Conservation (phyloP, 2,797 vertebrate genomes). For the Limnodromus scolopaceus region DNA sequence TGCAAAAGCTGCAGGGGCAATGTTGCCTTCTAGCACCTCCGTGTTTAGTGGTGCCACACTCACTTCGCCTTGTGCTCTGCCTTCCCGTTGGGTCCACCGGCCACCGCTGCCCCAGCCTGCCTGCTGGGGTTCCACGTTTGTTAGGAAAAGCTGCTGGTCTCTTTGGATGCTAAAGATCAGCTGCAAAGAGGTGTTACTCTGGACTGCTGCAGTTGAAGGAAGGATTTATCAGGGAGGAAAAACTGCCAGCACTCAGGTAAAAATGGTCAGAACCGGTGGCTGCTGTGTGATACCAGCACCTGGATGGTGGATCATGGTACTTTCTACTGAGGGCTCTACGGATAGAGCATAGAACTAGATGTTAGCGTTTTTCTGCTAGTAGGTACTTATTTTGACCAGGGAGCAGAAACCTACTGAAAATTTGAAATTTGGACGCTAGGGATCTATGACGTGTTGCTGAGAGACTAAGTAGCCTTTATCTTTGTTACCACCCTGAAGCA, state of each 20-base stretch:
- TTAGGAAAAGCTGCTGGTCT: neutral
- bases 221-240: neutral
- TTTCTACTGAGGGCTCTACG: neutral
- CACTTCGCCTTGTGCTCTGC: neutral
- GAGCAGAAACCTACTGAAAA: neutral
- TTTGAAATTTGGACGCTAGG: neutral
- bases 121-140: neutral
- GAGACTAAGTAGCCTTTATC: neutral
- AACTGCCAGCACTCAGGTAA: neutral
- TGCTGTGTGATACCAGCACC: neutral
- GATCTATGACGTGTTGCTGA: neutral
- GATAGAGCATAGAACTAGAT: neutral
- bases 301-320: too few relatives aligned
- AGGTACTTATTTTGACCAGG: neutral
- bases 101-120: neutral
- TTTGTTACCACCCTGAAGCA: neutral
- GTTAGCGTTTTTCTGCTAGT: neutral
- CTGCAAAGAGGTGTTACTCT: neutral
- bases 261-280: neutral
- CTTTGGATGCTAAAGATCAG: neutral
- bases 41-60: neutral
- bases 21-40: rapidly evolving
- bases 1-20: neutral
- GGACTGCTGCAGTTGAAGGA: neutral
- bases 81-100: neutral